These are phyloP conservation scores for Pseudococcus viburni DNA, from an alignment of 2,888 invertebrate genomes.

Conservation along the genomic window DNA sequence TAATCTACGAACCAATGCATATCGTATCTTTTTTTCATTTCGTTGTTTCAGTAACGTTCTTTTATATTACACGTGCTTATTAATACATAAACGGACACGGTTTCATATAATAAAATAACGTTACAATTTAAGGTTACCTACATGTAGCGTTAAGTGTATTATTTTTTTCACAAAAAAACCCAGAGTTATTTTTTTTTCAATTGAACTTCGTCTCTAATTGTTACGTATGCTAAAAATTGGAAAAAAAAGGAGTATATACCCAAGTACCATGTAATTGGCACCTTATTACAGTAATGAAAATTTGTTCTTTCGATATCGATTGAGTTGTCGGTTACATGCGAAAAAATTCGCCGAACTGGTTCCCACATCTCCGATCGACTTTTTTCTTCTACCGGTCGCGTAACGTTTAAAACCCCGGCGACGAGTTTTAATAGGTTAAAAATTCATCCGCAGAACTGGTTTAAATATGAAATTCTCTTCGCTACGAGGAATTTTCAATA, in stretches of 20 bases:
- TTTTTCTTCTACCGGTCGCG: slow-evolving; percentile 31
- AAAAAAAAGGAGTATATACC: background rate
- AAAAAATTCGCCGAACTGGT: slow-evolving; percentile 36
- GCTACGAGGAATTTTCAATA: slow-evolving; percentile 23
- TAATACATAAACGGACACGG: slow-evolving; percentile 21
- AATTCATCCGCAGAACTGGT: slow-evolving; percentile 36
- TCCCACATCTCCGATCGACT: slow-evolving; percentile 34
- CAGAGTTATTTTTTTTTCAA: background rate
- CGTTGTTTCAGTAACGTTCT: slow-evolving; percentile 28
- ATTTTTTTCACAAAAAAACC: slow-evolving; percentile 17
- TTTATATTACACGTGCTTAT: slow-evolving; percentile 34
- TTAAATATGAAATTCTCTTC: slow-evolving; percentile 39
- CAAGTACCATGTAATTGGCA: slow-evolving; percentile 37
- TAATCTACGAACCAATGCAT: slow-evolving; percentile 30
- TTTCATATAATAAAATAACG: slow-evolving; percentile 46
- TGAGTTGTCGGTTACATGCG: background rate
- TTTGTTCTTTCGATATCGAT: slow-evolving; percentile 14
- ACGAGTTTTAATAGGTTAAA: slow-evolving; percentile 57
- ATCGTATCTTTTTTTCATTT: slow-evolving; percentile 23
- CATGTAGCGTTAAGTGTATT: slow-evolving; percentile 28
- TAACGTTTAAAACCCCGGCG: background rate
- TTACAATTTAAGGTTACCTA: slow-evolving; percentile 47
- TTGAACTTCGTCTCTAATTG: background rate
- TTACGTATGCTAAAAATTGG: background rate
- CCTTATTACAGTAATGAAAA: slow-evolving; percentile 39